Evolutionary conservation across 2,888 invertebrate genomes (phyloP).

Genomic region (Lypha dubia): DNA sequence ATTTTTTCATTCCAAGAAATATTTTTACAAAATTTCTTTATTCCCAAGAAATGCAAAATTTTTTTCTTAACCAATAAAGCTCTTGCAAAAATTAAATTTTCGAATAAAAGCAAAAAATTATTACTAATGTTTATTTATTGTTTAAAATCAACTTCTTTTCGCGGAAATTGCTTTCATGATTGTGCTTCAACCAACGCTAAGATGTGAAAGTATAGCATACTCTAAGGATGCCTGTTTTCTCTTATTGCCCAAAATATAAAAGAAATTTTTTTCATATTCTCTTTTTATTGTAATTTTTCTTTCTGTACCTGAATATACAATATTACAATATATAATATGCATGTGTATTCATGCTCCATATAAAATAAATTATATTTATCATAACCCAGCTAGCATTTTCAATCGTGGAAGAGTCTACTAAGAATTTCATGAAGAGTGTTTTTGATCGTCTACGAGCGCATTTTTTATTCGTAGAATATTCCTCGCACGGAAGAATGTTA

Average conservation of each 20-base stretch:
- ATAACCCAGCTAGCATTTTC: too few relatives aligned
- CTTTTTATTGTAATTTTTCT: neutral
- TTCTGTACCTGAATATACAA: neutral
- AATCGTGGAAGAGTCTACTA: slow-evolving; percentile 38
- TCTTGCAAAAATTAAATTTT: neutral
- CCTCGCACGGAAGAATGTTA: too few relatives aligned
- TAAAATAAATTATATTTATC: slow-evolving; percentile 37
- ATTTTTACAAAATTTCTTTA: too few relatives aligned
- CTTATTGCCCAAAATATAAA: neutral
- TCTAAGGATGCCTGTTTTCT: neutral
- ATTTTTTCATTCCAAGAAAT: too few relatives aligned
- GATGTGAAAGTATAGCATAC: neutral
- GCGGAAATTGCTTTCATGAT: neutral
- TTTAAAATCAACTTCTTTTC: neutral
- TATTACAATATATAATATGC: too few relatives aligned
- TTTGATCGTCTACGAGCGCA: too few relatives aligned
- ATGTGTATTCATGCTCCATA: neutral
- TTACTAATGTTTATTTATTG: neutral
- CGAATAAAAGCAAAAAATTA: neutral
- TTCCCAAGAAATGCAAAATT: too few relatives aligned
- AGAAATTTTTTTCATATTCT: neutral
- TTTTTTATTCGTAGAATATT: too few relatives aligned
- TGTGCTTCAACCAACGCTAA: neutral
- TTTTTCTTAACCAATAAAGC: too few relatives aligned
- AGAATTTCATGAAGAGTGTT: slow-evolving; percentile 54